phyloP scores from a whole-genome alignment of 1,140 invertebrate genomes.

The Choristoneura fumiferana region DNA sequence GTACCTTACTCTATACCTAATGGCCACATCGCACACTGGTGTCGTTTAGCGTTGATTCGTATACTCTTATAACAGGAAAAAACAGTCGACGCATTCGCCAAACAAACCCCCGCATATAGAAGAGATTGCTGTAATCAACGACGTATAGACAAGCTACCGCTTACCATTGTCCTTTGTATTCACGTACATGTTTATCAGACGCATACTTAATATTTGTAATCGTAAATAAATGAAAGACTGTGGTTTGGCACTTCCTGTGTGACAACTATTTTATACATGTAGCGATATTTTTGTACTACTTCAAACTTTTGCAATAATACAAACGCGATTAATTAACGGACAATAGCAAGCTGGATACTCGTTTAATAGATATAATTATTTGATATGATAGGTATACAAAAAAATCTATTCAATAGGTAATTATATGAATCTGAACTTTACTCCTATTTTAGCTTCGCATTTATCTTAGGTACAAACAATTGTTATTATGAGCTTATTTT shows the following conservation, averaged over 20 bases:
- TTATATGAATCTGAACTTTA: conserved; percentile 47
- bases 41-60: not conserved
- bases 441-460: conserved; percentile 48
- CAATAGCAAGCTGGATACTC: conserved; percentile 54
- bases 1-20: conserved; percentile 25
- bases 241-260: conserved; percentile 65
- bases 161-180: conserved; percentile 2
- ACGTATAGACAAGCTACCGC: not conserved
- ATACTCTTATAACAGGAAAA: not conserved
- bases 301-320: conserved; percentile 26
- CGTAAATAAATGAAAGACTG: conserved; percentile 38
- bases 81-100: not conserved
- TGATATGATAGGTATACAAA: conserved; percentile 38
- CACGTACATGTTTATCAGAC: conserved; percentile 26
- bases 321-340: conserved; percentile 33
- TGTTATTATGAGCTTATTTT: conserved; percentile 37
- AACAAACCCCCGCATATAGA: not conserved
- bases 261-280: conserved; percentile 39
- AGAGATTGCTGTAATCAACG: not conserved
- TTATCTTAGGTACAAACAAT: conserved; percentile 57
- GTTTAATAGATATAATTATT: conserved; percentile 31
- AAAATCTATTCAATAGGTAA: conserved; percentile 35
- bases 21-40: not conserved
- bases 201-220: conserved; percentile 32
- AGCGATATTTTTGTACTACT: conserved; percentile 56